phyloP scores from a whole-genome alignment of 2,797 vertebrate genomes.

The Aplochiton taeniatus region DNA sequence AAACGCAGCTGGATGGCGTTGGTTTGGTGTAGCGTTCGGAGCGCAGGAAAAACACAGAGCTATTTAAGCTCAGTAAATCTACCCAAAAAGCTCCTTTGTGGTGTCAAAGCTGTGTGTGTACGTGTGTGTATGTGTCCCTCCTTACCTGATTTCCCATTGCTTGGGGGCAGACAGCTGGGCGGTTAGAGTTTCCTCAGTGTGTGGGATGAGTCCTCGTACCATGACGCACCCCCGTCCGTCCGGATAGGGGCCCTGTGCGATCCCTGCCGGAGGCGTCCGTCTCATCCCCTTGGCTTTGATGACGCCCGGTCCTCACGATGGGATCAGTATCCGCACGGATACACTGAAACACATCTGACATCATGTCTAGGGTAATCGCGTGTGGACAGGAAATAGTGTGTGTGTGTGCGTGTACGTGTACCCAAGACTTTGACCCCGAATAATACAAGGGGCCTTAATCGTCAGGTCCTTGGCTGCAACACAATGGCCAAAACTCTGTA shows the following conservation, averaged over 20 bases:
- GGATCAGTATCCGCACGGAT: slow-evolving; percentile 49
- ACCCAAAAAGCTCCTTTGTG: too few relatives aligned
- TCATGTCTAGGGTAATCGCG: slow-evolving; percentile 57
- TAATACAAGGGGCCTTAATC: not conserved
- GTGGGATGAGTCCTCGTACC: slow-evolving; percentile 14
- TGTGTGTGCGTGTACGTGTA: slow-evolving; percentile 14
- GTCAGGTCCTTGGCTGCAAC: too few relatives aligned
- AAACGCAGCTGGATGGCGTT: slow-evolving; percentile 34
- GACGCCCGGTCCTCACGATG: slow-evolving; percentile 41
- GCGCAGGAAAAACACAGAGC: too few relatives aligned
- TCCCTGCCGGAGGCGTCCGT: not conserved
- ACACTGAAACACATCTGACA: slow-evolving; percentile 35
- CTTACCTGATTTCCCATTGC: too few relatives aligned
- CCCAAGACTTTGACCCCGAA: not conserved
- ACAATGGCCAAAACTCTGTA: not conserved
- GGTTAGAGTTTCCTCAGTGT: not conserved
- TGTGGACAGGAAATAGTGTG: slow-evolving; percentile 41
- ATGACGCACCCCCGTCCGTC: too few relatives aligned
- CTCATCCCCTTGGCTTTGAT: slow-evolving; percentile 54
- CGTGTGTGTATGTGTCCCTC: slow-evolving; percentile 48
- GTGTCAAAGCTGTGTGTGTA: slow-evolving; percentile 48
- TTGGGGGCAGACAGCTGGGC: slow-evolving; percentile 42
- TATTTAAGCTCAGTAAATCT: too few relatives aligned
- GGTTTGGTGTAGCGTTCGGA: too few relatives aligned
- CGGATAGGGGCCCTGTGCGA: too few relatives aligned